These are phyloP conservation scores for Ophiodon elongatus DNA, from an alignment of 2,113 vertebrate species.

Conservation along the genomic window DNA sequence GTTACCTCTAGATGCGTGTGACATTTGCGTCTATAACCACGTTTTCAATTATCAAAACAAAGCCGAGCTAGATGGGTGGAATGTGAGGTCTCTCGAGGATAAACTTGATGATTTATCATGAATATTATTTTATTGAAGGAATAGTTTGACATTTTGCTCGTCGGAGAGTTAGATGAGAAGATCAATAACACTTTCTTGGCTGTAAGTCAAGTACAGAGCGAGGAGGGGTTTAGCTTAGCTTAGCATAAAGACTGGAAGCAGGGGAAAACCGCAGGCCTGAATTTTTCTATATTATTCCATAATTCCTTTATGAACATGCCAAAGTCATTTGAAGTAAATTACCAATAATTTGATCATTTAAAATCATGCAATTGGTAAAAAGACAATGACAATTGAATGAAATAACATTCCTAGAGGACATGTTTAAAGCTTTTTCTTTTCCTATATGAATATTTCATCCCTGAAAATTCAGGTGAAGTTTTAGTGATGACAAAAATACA, in stretches of 20 bases:
- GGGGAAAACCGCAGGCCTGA: too few relatives aligned
- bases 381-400: neutral
- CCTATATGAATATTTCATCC: neutral
- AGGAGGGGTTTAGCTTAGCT: neutral
- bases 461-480: neutral
- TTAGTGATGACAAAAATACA: neutral
- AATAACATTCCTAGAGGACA: neutral
- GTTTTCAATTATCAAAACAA: conserved; percentile 10
- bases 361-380: neutral
- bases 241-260: too few relatives aligned
- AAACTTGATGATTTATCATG: conserved; percentile 4
- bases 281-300: too few relatives aligned
- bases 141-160: neutral
- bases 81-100: conserved; percentile 1
- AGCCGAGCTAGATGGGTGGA: conserved; percentile 3
- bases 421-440: neutral
- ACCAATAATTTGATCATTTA: neutral
- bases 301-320: neutral
- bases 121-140: neutral
- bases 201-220: neutral
- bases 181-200: neutral
- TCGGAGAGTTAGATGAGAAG: neutral
- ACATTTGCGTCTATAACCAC: conserved; percentile 40
- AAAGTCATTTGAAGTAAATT: neutral
- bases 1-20: conserved; percentile 29